Conservation (phyloP, 1,140 invertebrate genomes). For the Branchinecta lindahli region DNA sequence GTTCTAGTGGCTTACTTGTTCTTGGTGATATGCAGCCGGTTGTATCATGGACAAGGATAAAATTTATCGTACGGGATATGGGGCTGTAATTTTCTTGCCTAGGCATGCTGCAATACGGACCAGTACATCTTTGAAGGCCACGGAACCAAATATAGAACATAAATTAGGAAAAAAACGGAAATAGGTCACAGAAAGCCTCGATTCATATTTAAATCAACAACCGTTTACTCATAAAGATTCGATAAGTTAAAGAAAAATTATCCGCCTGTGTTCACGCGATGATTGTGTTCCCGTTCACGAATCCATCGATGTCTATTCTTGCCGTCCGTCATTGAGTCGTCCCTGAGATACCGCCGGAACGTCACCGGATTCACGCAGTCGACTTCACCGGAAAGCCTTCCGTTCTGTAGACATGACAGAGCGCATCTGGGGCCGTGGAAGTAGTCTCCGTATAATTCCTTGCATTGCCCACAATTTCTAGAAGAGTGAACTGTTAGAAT, state of each 20-base stretch:
- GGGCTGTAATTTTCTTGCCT: too few species aligned
- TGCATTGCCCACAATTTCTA: slow-evolving; percentile 36
- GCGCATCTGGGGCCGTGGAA: slow-evolving; percentile 35
- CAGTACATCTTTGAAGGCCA: too few species aligned
- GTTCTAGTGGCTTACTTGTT: too few species aligned
- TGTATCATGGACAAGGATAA: too few species aligned
- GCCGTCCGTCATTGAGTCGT: slow-evolving; percentile 18
- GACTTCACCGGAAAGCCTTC: slow-evolving; percentile 24
- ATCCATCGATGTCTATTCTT: slow-evolving; percentile 18
- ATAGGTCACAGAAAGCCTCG: too few species aligned
- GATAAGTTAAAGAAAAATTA: background rate
- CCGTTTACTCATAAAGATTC: background rate
- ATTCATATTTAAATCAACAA: too few species aligned
- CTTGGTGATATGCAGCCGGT: too few species aligned
- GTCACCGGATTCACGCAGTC: slow-evolving; percentile 34
- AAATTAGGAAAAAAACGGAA: too few species aligned
- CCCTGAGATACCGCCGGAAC: slow-evolving; percentile 31
- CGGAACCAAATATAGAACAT: too few species aligned
- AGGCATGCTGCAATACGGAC: too few species aligned
- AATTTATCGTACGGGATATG: too few species aligned
- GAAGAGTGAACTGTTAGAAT: too few species aligned
- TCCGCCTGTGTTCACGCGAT: background rate
- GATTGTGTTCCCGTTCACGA: background rate
- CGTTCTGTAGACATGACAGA: slow-evolving; percentile 30
- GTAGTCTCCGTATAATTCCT: slow-evolving; percentile 35